Evolutionary conservation across 1,140 invertebrate species (phyloP).

Genomic region (Phymorhynchus buccinoides): DNA sequence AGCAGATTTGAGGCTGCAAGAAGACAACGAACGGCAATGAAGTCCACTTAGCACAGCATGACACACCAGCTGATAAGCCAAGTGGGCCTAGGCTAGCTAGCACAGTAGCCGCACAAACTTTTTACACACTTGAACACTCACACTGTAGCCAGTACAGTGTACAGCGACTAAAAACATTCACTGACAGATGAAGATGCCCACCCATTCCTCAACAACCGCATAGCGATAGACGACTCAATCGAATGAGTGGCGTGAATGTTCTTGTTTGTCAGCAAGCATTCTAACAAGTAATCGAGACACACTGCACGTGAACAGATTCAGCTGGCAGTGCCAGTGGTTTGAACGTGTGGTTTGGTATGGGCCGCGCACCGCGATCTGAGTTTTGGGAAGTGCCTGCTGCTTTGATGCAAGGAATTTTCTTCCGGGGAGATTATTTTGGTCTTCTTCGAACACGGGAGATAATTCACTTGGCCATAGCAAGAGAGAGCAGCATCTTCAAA

Average conservation of each 20-base stretch:
- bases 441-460: neutral
- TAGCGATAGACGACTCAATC: neutral
- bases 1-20: neutral
- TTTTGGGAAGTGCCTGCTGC: neutral
- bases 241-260: neutral
- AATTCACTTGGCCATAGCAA: neutral
- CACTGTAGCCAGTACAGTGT: too few species aligned
- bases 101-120: neutral
- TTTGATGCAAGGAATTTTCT: slow-evolving; percentile 9
- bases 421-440: neutral
- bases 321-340: neutral
- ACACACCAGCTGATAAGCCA: too few species aligned
- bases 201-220: neutral
- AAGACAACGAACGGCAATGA: neutral
- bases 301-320: neutral
- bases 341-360: neutral
- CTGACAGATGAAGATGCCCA: slow-evolving; percentile 6
- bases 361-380: neutral
- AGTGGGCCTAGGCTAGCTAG: too few species aligned
- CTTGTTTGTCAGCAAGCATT: neutral
- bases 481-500: neutral
- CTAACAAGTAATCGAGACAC: neutral
- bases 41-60: neutral
- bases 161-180: neutral
- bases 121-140: too few species aligned